Base-by-base conservation (phyloP, 2,797 vertebrate species). In the Myripristis murdjan region DNA sequence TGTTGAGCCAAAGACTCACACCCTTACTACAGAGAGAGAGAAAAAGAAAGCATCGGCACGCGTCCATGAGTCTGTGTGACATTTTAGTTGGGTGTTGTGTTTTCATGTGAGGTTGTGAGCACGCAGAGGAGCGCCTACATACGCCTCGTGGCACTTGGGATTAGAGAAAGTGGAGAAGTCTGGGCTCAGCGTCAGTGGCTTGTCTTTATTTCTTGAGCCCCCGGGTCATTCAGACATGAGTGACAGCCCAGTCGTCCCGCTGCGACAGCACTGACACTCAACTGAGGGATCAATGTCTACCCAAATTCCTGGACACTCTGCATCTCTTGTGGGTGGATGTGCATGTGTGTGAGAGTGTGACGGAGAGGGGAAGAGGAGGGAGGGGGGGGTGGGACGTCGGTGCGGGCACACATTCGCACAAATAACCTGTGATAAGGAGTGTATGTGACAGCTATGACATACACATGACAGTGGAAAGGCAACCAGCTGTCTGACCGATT, bases 231-330 rank as follows among this genome's bases (percentile, higher is more conserved):
- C 48, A 70, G 63, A 76, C n/a, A 18, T 85, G 89, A 93, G 61
- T 87, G 92, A 90, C 87, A 79, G 69, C 73, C 65, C 35, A 62
- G 83, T 84, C 91, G 82, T 87, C 61, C 51, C 72, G n/a, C 70
- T 16, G 5, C 75, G 88, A 89, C 91, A 85, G 82, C 69, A 0
- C 75, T 73, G 89, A 89, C 90, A 89, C 86, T 83, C 82, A 87
- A 64, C 47, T 80, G 83, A 82, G 47, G 43, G 86, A 90, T 91
- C 84, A 77, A 82, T 31, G 89, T 89, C 89, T 57, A 79, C 83
- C 84, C 83, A 79, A 28, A 86, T 71, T 77, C 72, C 70, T 62
- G 76, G 57, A 63, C 26, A 16, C 58, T 76, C 57, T 62, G 22
- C 49, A 14, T 72, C 75, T 54, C 70, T 47, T 12, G 41, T 53